Conservation (phyloP, 2,113 vertebrate genomes). For the Larimichthys crocea region DNA sequence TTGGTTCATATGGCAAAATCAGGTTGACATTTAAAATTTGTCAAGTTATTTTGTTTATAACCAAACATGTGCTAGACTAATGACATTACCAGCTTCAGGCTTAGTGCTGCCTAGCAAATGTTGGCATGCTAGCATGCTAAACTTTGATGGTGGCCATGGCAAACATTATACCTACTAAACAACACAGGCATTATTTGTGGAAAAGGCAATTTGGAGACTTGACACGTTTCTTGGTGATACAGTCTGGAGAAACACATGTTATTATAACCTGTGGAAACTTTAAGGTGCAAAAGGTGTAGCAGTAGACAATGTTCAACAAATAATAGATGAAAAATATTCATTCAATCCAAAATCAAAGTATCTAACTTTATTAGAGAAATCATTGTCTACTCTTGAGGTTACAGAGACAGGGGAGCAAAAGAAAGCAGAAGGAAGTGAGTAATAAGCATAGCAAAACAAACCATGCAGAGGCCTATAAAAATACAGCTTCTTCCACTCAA, state of each 20-base stretch:
- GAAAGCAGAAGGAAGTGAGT: slow-evolving; percentile 38
- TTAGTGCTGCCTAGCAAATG: no score
- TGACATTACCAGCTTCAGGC: not conserved
- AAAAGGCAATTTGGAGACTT: not conserved
- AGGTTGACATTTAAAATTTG: no score
- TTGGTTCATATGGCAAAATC: no score
- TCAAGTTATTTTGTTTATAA: no score
- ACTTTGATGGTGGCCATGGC: not conserved
- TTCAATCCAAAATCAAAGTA: not conserved
- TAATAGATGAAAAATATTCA: not conserved
- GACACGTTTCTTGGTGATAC: not conserved
- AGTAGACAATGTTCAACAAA: not conserved
- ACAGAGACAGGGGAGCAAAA: not conserved
- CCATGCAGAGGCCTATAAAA: slow-evolving; percentile 56
- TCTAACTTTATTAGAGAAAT: slow-evolving; percentile 19
- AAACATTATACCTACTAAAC: not conserved
- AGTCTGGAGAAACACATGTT: not conserved
- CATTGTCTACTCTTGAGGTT: not conserved
- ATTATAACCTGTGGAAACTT: not conserved
- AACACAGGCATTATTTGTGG: not conserved
- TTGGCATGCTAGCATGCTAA: not conserved
- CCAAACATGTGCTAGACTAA: no score
- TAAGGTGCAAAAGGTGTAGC: not conserved
- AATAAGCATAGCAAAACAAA: slow-evolving; percentile 50
- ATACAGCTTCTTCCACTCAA: slow-evolving; percentile 59